Evolutionary conservation across 1,140 invertebrate genomes (phyloP).

Genomic region (Pinna nobilis): DNA sequence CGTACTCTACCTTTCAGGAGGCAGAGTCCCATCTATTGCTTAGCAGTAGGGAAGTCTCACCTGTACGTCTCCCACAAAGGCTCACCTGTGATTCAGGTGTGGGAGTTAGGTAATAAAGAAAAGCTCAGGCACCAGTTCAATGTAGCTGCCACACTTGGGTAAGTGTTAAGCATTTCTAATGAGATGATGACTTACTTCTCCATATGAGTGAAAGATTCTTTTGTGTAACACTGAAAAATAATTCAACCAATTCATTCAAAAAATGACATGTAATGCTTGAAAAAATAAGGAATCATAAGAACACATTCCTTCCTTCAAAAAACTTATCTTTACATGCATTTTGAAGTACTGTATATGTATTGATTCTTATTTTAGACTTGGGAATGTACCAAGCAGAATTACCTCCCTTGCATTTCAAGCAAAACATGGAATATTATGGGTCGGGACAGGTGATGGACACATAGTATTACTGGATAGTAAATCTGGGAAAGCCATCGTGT

Average conservation of each 20-base stretch:
- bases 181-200: too few species aligned
- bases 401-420: slow-evolving; percentile 57
- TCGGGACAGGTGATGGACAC: slow-evolving; percentile 63
- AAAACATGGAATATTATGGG: slow-evolving; percentile 51
- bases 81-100: slow-evolving; percentile 23
- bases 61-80: slow-evolving; percentile 24
- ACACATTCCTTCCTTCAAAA: too few species aligned
- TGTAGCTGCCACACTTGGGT: slow-evolving; percentile 14
- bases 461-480: slow-evolving; percentile 56
- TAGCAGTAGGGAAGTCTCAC: slow-evolving; percentile 14
- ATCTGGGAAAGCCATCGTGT: slow-evolving; percentile 40
- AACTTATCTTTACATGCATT: too few species aligned
- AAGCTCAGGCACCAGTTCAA: slow-evolving; percentile 8
- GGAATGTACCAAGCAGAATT: too few species aligned
- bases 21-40: slow-evolving; percentile 24
- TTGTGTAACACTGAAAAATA: too few species aligned
- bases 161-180: neutral
- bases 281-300: too few species aligned
- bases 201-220: too few species aligned
- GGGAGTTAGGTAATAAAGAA: slow-evolving; percentile 15
- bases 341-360: too few species aligned
- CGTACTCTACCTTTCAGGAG: too few species aligned
- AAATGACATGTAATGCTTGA: too few species aligned
- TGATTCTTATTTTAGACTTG: too few species aligned
- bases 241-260: too few species aligned